Conservation (phyloP, 2,113 vertebrate species). For the Sinocyclocheilus anshuiensis region DNA sequence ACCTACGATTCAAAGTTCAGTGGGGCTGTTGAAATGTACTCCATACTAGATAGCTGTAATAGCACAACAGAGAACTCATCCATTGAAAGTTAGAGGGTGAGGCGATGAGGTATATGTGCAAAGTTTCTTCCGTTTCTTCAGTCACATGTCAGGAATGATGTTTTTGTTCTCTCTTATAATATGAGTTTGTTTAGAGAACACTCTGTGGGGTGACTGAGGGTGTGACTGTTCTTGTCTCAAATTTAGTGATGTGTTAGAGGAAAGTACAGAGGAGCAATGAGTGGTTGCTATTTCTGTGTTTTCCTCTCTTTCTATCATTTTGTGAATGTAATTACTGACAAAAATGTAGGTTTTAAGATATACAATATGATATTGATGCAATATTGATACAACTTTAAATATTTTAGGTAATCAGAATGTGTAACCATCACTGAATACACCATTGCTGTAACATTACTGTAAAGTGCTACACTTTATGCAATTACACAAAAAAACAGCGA, state of each 20-base stretch:
- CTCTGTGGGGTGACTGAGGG: not conserved
- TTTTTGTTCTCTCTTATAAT: conserved; percentile 12
- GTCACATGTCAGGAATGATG: not conserved
- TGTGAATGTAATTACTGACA: not conserved
- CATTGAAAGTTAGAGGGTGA: conserved; percentile 1
- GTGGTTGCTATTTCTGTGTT: not conserved
- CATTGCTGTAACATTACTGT: too few species aligned
- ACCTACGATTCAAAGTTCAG: conserved; percentile 3
- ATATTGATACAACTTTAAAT: too few species aligned
- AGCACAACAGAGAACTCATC: conserved; percentile 14
- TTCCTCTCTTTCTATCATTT: not conserved
- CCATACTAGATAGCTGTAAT: conserved; percentile 23
- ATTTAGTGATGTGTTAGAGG: not conserved
- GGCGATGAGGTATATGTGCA: not conserved
- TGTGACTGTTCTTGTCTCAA: not conserved
- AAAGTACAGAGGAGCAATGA: not conserved
- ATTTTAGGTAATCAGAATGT: too few species aligned
- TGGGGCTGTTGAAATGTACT: conserved; percentile 35
- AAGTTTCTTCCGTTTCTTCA: not conserved
- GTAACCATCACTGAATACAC: too few species aligned
- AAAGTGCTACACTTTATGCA: too few species aligned
- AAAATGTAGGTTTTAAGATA: not conserved
- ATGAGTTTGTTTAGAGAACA: not conserved
- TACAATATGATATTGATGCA: not conserved
- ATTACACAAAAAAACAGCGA: too few species aligned